Conservation (phyloP, 2,888 invertebrate genomes). For the Helobdella robusta region DNA sequence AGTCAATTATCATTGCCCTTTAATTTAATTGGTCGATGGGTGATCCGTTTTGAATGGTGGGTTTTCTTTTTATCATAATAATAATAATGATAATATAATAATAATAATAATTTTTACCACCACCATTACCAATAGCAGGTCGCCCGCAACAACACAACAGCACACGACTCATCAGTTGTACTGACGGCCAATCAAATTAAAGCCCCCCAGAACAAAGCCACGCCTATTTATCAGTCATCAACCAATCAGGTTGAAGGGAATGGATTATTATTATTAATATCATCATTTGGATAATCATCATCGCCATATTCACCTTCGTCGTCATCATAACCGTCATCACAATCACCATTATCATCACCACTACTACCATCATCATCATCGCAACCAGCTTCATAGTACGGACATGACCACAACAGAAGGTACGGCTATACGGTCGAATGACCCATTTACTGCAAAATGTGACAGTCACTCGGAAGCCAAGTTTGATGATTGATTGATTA, state of each 20-base stretch:
- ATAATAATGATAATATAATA: not conserved
- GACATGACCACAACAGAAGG: constrained; percentile 11
- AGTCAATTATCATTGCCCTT: no score
- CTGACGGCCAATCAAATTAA: not conserved
- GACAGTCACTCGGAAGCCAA: constrained; percentile 9
- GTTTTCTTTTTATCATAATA: not conserved
- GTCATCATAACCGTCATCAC: not conserved
- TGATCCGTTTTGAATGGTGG: no score
- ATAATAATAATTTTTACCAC: not conserved
- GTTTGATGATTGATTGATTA: no score
- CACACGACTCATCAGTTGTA: not conserved
- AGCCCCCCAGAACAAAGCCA: not conserved
- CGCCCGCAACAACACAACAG: no score
- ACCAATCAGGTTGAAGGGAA: not conserved
- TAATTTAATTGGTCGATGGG: no score
- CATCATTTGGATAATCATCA: no score
- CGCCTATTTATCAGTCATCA: not conserved
- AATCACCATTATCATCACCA: not conserved
- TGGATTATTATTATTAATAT: not conserved
- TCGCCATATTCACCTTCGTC: not conserved
- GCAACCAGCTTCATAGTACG: constrained; percentile 2
- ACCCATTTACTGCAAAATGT: constrained; percentile 6
- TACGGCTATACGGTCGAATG: constrained; percentile 4
- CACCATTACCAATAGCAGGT: no score
- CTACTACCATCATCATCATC: not conserved